A percentile compares a stretch with the other conserved stretches of the same genome.
Evolutionary conservation across 2,797 vertebrate genomes (phyloP).

Genomic region (Cephalopachus bancanus): DNA sequence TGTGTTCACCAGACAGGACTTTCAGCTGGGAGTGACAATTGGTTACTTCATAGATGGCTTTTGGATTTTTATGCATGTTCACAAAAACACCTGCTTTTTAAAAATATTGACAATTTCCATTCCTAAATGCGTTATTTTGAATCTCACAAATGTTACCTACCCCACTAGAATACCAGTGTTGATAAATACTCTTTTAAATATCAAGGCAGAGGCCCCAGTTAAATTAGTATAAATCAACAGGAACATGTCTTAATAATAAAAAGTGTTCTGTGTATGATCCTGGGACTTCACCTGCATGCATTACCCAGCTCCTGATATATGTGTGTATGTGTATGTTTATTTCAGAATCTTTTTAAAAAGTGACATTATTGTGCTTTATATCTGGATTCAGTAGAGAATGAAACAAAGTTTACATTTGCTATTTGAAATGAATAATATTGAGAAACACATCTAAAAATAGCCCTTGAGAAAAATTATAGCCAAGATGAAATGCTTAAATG

Average conservation of each 20-base stretch:
- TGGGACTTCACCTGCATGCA: not conserved
- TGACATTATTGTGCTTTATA: not conserved
- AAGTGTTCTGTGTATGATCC: not conserved
- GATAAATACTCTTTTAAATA: slow-evolving; percentile 11
- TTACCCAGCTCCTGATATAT: not conserved
- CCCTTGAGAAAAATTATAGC: slow-evolving; percentile 53
- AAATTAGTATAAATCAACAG: not conserved
- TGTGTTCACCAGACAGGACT: not conserved
- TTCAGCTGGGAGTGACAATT: not conserved
- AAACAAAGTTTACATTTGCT: slow-evolving; percentile 39
- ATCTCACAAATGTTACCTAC: not conserved
- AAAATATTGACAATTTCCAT: not conserved
- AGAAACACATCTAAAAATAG: slow-evolving; percentile 34
- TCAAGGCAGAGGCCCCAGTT: not conserved
- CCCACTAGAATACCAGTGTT: not conserved
- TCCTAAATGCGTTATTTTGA: slow-evolving; percentile 7
- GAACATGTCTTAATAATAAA: not conserved
- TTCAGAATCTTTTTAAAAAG: slow-evolving; percentile 24
- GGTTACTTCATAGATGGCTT: not conserved
- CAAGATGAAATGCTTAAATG: slow-evolving; percentile 62
- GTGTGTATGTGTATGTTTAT: not conserved
- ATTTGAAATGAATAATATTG: slow-evolving; percentile 43
- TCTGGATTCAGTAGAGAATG: slow-evolving; percentile 36
- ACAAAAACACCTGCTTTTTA: not conserved
- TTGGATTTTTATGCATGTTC: not conserved